phyloP scores from a whole-genome alignment of 1,140 invertebrate species.

The Trichonephila clavata region DNA sequence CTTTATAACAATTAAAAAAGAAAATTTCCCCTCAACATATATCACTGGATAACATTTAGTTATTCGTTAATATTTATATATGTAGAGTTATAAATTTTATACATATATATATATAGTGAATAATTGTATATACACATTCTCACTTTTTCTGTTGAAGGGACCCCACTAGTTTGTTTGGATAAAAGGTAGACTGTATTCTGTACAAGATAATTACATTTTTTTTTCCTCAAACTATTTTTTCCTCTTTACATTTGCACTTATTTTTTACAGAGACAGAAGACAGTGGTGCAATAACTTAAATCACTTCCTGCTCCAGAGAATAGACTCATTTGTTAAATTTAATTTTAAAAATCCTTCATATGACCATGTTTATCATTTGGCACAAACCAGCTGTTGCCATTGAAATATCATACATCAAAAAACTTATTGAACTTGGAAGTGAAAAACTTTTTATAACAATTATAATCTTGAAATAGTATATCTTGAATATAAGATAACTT shows the following conservation, averaged over 20 bases:
- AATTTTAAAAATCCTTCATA: neutral
- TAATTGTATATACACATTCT: slow-evolving; percentile 64
- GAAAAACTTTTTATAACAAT: too few relatives aligned
- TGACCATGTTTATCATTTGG: neutral
- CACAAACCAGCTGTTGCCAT: too few relatives aligned
- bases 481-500: too few relatives aligned
- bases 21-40: slow-evolving; percentile 45
- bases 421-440: too few relatives aligned
- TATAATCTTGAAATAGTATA: too few relatives aligned
- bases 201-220: slow-evolving; percentile 68
- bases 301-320: too few relatives aligned
- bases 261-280: slow-evolving; percentile 39
- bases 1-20: slow-evolving; percentile 26
- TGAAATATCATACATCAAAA: too few relatives aligned
- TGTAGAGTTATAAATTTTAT: slow-evolving; percentile 53
- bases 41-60: slow-evolving; percentile 61
- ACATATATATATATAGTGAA: slow-evolving; percentile 36
- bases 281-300: slow-evolving; percentile 17
- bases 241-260: neutral
- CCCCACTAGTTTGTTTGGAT: slow-evolving; percentile 56
- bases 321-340: neutral
- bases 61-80: slow-evolving; percentile 67
- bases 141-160: slow-evolving; percentile 17
- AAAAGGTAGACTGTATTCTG: slow-evolving; percentile 41
- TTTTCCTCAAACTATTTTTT: slow-evolving; percentile 16